phyloP scores from a whole-genome alignment of 2,888 invertebrate genomes.

The Nemotelus pantherinus region DNA sequence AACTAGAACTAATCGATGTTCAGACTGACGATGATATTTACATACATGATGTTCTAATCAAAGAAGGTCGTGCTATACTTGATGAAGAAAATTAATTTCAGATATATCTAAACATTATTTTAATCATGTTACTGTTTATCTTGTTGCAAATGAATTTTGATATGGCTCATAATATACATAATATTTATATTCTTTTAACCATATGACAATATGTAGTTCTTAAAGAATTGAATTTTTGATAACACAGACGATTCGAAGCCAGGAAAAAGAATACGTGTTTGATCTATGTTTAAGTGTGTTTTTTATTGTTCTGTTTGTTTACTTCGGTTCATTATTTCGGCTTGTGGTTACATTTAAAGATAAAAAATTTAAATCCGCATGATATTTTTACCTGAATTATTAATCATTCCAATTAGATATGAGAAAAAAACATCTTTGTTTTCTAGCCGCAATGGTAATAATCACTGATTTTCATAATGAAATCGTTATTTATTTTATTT shows the following conservation, averaged over 20 bases:
- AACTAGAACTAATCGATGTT: constrained; percentile 77
- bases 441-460: too few relatives aligned
- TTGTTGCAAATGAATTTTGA: background rate
- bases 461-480: background rate
- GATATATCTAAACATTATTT: background rate
- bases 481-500: constrained; percentile 7
- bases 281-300: too few relatives aligned
- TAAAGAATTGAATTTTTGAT: too few relatives aligned
- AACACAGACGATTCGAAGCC: too few relatives aligned
- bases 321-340: too few relatives aligned
- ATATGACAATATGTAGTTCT: background rate
- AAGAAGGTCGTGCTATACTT: constrained; percentile 69
- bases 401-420: constrained; percentile 29
- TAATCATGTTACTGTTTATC: background rate
- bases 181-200: background rate
- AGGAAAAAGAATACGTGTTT: too few relatives aligned
- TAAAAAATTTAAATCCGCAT: too few relatives aligned
- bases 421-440: background rate
- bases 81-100: background rate
- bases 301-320: too few relatives aligned
- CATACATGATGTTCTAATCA: constrained; percentile 72
- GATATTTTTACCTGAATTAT: background rate
- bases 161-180: background rate
- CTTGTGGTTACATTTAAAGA: too few relatives aligned
- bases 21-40: constrained; percentile 74